phyloP scores from a whole-genome alignment of 2,113 vertebrate genomes.

The Brienomyrus longianalis region DNA sequence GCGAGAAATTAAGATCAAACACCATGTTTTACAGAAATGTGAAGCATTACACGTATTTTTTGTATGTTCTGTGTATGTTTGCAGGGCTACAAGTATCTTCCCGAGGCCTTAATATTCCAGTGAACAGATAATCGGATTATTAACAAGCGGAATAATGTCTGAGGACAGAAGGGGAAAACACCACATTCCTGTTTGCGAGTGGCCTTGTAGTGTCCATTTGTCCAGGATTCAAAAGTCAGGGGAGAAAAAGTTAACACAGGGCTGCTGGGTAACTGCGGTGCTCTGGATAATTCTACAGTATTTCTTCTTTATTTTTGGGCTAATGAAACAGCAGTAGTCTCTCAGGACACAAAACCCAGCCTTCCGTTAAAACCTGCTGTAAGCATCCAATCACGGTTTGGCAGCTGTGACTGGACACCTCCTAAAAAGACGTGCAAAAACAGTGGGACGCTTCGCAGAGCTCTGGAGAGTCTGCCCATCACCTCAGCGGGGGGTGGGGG shows the following conservation, averaged over 20 bases:
- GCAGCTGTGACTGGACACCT: background rate
- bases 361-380: background rate
- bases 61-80: constrained; percentile 3
- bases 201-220: background rate
- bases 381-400: background rate
- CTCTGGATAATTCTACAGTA: background rate
- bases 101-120: background rate
- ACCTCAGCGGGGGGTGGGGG: background rate
- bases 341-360: background rate
- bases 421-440: background rate
- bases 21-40: constrained; percentile 36
- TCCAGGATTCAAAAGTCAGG: background rate
- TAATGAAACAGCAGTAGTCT: background rate
- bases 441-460: background rate
- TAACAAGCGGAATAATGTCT: background rate
- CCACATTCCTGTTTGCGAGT: background rate
- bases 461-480: constrained; percentile 2
- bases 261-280: background rate
- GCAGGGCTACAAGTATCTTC: background rate
- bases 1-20: constrained; percentile 31
- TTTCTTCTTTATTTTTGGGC: background rate
- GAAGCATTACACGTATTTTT: constrained; percentile 10
- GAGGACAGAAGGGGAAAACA: background rate
- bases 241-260: background rate
- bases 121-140: background rate